Evolutionary conservation across 1,140 invertebrate genomes (phyloP).

Genomic region (Heliconius hewitsoni): DNA sequence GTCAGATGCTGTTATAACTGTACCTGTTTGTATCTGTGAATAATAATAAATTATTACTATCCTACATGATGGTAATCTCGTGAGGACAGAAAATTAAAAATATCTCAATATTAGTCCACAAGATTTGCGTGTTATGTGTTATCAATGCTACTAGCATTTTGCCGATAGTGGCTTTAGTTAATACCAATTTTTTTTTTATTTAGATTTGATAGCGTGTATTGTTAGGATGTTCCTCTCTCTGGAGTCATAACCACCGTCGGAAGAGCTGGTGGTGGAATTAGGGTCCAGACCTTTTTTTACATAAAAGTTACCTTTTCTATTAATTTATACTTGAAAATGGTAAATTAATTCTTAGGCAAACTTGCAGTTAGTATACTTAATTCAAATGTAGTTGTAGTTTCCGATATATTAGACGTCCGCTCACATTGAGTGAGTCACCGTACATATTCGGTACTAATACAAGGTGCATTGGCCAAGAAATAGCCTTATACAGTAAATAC

Average conservation of each 20-base stretch:
- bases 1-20: too few relatives aligned
- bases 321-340: too few relatives aligned
- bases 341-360: not conserved
- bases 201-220: slow-evolving; percentile 82
- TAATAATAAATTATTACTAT: not conserved
- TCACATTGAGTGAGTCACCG: slow-evolving; percentile 16
- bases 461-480: slow-evolving; percentile 23
- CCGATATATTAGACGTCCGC: not conserved
- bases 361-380: not conserved
- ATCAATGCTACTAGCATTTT: too few relatives aligned
- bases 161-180: too few relatives aligned
- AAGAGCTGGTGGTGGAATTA: too few relatives aligned
- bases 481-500: slow-evolving; percentile 27
- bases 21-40: not conserved
- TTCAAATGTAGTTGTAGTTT: not conserved
- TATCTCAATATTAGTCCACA: not conserved
- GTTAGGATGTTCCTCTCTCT: too few relatives aligned
- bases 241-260: too few relatives aligned
- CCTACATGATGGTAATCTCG: too few relatives aligned
- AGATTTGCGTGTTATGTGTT: too few relatives aligned
- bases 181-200: too few relatives aligned
- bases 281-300: too few relatives aligned
- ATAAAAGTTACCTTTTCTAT: too few relatives aligned
- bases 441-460: slow-evolving; percentile 27
- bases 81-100: not conserved